phyloP scores from a whole-genome alignment of 2,888 invertebrate species.

The Notodonta ziczac region DNA sequence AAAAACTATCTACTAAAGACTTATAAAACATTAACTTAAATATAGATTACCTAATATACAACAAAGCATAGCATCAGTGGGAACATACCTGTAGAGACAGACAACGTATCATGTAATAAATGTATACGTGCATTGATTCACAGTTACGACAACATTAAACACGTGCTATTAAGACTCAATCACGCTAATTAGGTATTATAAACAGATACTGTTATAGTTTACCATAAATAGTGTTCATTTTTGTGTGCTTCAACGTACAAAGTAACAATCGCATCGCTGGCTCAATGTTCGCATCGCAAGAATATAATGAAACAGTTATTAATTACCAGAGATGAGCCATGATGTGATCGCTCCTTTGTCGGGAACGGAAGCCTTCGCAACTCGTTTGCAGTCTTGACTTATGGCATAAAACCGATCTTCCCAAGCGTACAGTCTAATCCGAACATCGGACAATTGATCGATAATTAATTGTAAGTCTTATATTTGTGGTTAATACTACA shows the following conservation, averaged over 20 bases:
- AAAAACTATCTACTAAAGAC: conserved; percentile 38
- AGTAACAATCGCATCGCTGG: conserved; percentile 63
- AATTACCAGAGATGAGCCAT: conserved; percentile 47
- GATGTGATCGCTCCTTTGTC: conserved; percentile 46
- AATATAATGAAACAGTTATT: conserved; percentile 36
- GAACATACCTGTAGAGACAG: conserved; percentile 30
- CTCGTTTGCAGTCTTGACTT: conserved; percentile 45
- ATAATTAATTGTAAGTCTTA: conserved; percentile 22
- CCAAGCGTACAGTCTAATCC: conserved; percentile 26
- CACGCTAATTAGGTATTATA: conserved; percentile 39
- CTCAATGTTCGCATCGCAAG: conserved; percentile 59
- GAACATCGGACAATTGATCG: conserved; percentile 20
- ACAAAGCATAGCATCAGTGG: conserved; percentile 70
- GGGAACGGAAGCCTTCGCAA: conserved; percentile 28
- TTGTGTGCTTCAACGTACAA: conserved; percentile 15
- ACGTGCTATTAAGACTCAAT: conserved; percentile 46
- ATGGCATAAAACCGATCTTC: conserved; percentile 45
- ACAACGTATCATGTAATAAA: conserved; percentile 20
- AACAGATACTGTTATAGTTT: conserved; percentile 50
- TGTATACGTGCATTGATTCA: conserved; percentile 9
- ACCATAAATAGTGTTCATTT: conserved; percentile 25
- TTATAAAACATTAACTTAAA: conserved; percentile 39
- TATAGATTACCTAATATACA: conserved; percentile 55
- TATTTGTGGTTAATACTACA: conserved; percentile 18
- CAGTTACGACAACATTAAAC: conserved; percentile 30